These are phyloP conservation scores for Eidolon helvum DNA, from an alignment of 2,113 vertebrate species.

Conservation along the genomic window DNA sequence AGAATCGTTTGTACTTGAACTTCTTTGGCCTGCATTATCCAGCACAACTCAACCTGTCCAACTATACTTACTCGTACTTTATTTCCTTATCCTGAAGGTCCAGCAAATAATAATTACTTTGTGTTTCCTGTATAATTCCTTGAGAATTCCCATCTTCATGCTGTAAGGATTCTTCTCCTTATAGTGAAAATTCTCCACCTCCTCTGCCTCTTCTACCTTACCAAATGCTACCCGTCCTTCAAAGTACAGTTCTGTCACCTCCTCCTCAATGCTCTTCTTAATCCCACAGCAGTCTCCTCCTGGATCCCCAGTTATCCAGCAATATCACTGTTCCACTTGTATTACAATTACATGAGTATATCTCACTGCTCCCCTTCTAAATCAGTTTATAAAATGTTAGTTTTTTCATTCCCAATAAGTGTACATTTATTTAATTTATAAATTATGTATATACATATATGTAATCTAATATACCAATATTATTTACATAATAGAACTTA, in stretches of 20 bases:
- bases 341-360: neutral
- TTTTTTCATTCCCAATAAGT: neutral
- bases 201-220: neutral
- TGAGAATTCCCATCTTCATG: neutral
- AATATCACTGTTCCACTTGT: neutral
- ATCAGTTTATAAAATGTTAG: neutral
- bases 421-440: neutral
- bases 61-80: neutral
- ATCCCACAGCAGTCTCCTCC: neutral
- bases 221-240: neutral
- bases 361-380: neutral
- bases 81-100: neutral
- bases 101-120: neutral
- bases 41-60: neutral
- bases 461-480: neutral
- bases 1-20: neutral
- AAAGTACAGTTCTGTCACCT: neutral
- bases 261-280: neutral
- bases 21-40: neutral
- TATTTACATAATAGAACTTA: neutral
- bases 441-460: neutral
- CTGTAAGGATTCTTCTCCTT: neutral
- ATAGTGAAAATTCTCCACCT: neutral
- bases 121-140: neutral
- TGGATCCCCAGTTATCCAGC: neutral